Percentiles rank a stretch among this genome's conserved stretches.
phyloP scores from a whole-genome alignment of 1,140 invertebrate species.

The Microplitis demolitor region DNA sequence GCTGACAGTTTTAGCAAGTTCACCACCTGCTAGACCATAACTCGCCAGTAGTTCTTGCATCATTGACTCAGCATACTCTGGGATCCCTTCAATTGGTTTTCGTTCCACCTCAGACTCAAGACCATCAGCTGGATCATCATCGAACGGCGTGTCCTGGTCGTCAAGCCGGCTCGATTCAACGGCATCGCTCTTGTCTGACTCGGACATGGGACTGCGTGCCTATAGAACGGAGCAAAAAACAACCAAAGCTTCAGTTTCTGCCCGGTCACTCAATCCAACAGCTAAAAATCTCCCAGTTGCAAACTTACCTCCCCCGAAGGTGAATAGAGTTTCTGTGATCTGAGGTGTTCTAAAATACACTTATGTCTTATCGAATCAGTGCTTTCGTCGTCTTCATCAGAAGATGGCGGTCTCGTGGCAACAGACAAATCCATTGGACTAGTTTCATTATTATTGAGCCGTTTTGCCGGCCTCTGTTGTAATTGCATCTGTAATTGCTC shows the following conservation, averaged over 20 bases:
- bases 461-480: constrained; percentile 56
- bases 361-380: constrained; percentile 56
- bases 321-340: constrained; percentile 55
- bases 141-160: constrained; percentile 11
- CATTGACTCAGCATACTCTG: constrained; percentile 68
- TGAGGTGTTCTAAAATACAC: constrained; percentile 56
- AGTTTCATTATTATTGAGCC: constrained; percentile 58
- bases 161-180: constrained; percentile 45
- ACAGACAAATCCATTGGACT: constrained; percentile 59
- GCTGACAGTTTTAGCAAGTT: constrained; percentile 59
- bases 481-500: constrained; percentile 21
- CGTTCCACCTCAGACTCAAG: constrained; percentile 36
- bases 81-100: constrained; percentile 59
- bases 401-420: constrained; percentile 54
- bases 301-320: constrained; percentile 51
- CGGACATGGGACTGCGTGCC: constrained; percentile 55
- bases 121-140: constrained; percentile 28
- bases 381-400: constrained; percentile 54
- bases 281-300: too few relatives aligned
- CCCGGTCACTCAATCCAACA: too few relatives aligned
- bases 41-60: constrained; percentile 70
- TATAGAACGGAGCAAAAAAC: constrained; percentile 24
- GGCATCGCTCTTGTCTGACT: constrained; percentile 55
- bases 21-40: constrained; percentile 63
- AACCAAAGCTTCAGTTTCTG: not conserved